Conservation (phyloP, 1,140 invertebrate species). For the Apocrypta bakeri region DNA sequence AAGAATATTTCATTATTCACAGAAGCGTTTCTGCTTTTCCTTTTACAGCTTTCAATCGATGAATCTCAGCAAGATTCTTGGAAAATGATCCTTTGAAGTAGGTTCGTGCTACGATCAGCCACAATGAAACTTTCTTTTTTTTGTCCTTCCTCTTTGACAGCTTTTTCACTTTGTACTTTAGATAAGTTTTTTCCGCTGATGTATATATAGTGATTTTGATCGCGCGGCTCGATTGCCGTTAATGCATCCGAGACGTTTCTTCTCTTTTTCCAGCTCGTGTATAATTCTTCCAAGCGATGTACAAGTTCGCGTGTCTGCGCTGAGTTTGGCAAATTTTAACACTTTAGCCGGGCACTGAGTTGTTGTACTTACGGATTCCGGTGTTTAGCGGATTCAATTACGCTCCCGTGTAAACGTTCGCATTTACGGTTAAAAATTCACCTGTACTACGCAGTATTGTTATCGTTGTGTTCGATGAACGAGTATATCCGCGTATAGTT, state of each 20-base stretch:
- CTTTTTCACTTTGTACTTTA: background rate
- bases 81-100: conserved; percentile 30
- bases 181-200: background rate
- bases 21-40: background rate
- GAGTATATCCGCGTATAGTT: too few species aligned
- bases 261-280: too few species aligned
- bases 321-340: background rate
- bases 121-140: background rate
- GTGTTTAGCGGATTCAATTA: background rate
- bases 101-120: background rate
- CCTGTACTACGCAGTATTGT: background rate
- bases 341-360: background rate
- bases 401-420: background rate
- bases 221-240: background rate
- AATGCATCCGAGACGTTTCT: background rate
- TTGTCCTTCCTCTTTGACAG: background rate
- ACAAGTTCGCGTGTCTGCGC: background rate
- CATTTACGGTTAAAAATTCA: background rate
- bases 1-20: conserved; percentile 17
- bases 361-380: too few species aligned
- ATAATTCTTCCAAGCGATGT: background rate
- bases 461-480: too few species aligned
- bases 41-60: background rate
- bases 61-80: background rate
- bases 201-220: background rate